Evolutionary conservation across 1,140 invertebrate species (phyloP).

Genomic region (Ceratitis capitata): DNA sequence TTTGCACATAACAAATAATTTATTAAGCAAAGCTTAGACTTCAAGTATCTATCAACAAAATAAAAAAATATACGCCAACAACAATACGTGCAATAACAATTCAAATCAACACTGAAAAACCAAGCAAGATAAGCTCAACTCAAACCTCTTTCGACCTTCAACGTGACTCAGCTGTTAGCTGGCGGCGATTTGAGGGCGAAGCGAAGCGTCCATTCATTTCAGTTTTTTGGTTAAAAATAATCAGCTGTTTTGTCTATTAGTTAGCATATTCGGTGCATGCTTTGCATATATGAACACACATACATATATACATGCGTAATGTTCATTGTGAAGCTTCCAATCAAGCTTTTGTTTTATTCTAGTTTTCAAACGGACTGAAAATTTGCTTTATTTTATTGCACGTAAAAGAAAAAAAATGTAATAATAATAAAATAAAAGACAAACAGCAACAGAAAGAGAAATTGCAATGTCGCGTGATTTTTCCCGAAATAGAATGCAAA

Average conservation of each 20-base stretch:
- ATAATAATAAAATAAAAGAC: neutral
- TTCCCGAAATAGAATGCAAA: neutral
- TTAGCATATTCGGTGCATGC: neutral
- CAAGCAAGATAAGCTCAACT: neutral
- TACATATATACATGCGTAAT: neutral
- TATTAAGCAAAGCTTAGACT: neutral
- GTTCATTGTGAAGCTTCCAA: neutral
- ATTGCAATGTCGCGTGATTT: slow-evolving; percentile 27
- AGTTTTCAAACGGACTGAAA: neutral
- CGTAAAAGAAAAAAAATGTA: neutral
- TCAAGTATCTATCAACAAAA: neutral
- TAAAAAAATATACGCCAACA: neutral
- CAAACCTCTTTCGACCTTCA: neutral
- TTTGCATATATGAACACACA: neutral
- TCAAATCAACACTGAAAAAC: neutral
- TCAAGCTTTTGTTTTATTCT: neutral
- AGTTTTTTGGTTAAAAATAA: neutral
- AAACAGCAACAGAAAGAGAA: neutral
- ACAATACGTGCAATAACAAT: neutral
- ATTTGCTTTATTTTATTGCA: neutral
- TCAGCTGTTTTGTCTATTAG: neutral
- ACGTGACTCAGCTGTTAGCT: neutral
- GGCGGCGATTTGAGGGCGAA: neutral
- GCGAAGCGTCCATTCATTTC: neutral
- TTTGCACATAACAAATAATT: neutral